Evolutionary conservation across 2,113 vertebrate genomes (phyloP), one percentile per base, ranked within the genome.

Genomic region (Elaphurus davidianus): DNA sequence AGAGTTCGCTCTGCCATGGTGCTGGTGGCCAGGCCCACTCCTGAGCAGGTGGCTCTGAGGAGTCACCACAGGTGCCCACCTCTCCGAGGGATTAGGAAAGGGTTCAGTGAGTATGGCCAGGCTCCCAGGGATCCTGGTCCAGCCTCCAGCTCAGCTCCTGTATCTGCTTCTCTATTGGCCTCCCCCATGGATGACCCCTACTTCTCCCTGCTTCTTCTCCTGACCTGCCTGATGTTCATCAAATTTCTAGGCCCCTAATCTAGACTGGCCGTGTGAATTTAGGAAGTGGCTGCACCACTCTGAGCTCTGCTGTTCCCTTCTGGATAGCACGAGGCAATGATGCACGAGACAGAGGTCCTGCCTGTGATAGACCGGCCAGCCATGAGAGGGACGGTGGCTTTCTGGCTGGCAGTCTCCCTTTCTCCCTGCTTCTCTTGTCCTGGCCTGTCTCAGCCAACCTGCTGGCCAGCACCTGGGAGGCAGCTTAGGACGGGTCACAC

Each of bases 331-430:
- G 1, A 78, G 86, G 33, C 57, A 28, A 1, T 15, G 67, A 14
- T 0, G 5, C 0, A 4, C 52, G 33, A 33, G 19, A 15, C 54
- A 10, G 13, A 16, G 30, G 25, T 4, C 3, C 2, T 28, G 30
- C 4, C 78, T 7, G 13, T 16, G n/a, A 33, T 1, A 4, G 28
- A 36, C 10, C 1, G 54, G 47, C 43, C 6, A 21, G 45, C 40
- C 33, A 0, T 1, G 17, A 47, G 7, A 19, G n/a, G 76, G 13
- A 74, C 12, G 28, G 33, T 6, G 9, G 57, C 57, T 88, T 84
- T 47, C 60, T 50, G 21, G 57, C 28, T 9, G 0, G 6, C 28
- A 5, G 71, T 12, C 81, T 45, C 23, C 19, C 25, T 62, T 54
- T 45, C 76, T 87, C 30, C 47, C 54, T 16, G 16, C n/a, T 33